phyloP scores from a whole-genome alignment of 2,797 vertebrate genomes.

The Corythornis leucogaster region DNA sequence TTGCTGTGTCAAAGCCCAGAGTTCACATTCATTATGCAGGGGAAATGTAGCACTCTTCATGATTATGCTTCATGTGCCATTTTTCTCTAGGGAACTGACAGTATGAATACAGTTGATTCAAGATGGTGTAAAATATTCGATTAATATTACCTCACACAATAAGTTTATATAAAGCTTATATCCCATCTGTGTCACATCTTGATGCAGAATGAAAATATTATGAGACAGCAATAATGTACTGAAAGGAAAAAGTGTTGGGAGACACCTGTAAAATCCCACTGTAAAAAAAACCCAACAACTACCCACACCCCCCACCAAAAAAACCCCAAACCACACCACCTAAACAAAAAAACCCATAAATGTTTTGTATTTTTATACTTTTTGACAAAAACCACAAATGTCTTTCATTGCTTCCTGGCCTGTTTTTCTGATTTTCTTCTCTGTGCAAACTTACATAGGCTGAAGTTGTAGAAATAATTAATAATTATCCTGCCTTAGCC shows the following conservation, averaged over 20 bases:
- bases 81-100: not conserved
- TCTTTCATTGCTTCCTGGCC: accelerated
- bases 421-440: not conserved
- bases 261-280: not conserved
- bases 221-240: not conserved
- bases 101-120: not conserved
- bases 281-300: not conserved
- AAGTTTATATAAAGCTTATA: not conserved
- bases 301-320: too few species aligned
- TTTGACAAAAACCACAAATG: not conserved
- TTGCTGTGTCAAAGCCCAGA: not conserved
- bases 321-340: too few species aligned
- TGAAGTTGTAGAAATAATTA: not conserved
- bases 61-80: not conserved
- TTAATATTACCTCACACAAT: not conserved
- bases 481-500: not conserved
- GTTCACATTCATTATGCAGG: not conserved
- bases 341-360: not conserved
- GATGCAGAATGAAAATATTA: not conserved
- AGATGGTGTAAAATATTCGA: not conserved
- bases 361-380: not conserved
- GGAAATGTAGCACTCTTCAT: not conserved
- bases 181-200: not conserved
- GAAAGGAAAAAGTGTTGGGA: not conserved
- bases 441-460: not conserved